These are phyloP conservation scores for Hemaris fuciformis DNA, from an alignment of 2,888 invertebrate genomes.

Conservation along the genomic window DNA sequence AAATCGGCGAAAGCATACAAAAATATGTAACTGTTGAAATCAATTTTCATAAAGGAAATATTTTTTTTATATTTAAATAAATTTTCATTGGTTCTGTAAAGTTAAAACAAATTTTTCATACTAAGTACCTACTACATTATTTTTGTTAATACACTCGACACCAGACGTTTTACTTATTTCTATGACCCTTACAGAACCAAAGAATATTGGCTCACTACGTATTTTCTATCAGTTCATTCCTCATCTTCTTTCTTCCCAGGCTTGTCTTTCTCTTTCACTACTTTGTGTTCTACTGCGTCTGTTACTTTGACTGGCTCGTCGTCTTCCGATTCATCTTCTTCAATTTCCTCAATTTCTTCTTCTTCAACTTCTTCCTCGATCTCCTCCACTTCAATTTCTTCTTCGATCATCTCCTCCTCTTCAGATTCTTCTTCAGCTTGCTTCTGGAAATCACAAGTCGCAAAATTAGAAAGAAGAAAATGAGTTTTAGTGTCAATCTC, in stretches of 20 bases:
- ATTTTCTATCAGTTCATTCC: constrained; percentile 40
- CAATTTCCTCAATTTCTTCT: constrained; percentile 50
- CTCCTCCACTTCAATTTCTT: constrained; percentile 69
- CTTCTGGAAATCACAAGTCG: too few relatives aligned
- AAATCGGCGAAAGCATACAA: not conserved
- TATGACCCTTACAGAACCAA: not conserved
- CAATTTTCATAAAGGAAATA: not conserved
- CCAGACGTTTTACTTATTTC: not conserved
- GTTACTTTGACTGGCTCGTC: constrained; percentile 20
- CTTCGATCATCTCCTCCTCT: constrained; percentile 61
- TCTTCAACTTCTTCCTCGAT: constrained; percentile 66
- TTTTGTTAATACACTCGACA: not conserved
- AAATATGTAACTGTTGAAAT: not conserved
- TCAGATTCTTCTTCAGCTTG: constrained; percentile 67
- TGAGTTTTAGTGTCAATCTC: too few relatives aligned
- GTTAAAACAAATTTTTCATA: not conserved
- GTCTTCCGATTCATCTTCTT: constrained; percentile 31
- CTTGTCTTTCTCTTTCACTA: not conserved
- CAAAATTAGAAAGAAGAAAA: too few relatives aligned
- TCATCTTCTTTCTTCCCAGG: constrained; percentile 15
- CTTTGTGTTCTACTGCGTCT: constrained; percentile 7
- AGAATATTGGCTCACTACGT: not conserved
- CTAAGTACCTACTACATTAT: too few relatives aligned
- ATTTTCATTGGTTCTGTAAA: not conserved
- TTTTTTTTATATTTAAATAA: not conserved